phyloP scores from a whole-genome alignment of 2,888 invertebrate species.

The Campoplex capitator region DNA sequence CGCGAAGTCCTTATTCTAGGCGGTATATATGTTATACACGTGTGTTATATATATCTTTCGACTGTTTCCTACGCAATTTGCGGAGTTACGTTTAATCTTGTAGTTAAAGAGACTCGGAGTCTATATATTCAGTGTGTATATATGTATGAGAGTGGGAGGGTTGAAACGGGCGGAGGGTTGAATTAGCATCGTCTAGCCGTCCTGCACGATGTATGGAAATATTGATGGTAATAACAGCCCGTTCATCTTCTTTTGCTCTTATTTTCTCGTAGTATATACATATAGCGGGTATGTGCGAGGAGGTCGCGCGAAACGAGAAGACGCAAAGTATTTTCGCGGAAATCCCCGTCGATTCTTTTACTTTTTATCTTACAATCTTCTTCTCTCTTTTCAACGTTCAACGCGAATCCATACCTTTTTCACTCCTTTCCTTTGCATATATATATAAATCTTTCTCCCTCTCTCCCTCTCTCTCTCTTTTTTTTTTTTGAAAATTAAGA shows the following conservation, averaged over 20 bases:
- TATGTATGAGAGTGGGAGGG: conserved; percentile 18
- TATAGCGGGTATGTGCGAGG: conserved; percentile 65
- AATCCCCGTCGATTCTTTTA: conserved; percentile 72
- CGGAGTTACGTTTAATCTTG: conserved; percentile 45
- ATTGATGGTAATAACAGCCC: conserved; percentile 78
- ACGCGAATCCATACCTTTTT: conserved; percentile 68
- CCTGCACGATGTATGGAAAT: conserved; percentile 81
- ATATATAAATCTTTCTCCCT: conserved; percentile 23
- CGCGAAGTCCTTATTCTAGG: conserved; percentile 59
- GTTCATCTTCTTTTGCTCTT: conserved; percentile 62
- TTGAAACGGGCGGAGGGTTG: conserved; percentile 71
- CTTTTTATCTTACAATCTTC: conserved; percentile 26
- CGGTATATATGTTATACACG: conserved; percentile 39
- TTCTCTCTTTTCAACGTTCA: conserved; percentile 36
- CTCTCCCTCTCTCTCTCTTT: background rate
- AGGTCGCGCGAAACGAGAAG: conserved; percentile 73
- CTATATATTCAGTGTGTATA: background rate
- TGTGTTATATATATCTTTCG: conserved; percentile 30
- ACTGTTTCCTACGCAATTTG: conserved; percentile 54
- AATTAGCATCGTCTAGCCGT: conserved; percentile 82
- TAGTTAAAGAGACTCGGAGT: conserved; percentile 9
- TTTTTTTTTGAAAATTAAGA: conserved; percentile 80
- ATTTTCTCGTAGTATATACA: conserved; percentile 24
- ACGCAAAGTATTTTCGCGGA: conserved; percentile 82
- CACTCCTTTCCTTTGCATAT: conserved; percentile 50